A percentile compares a stretch with the other conserved stretches of the same genome.
phyloP scores from a whole-genome alignment of 2,888 invertebrate species.

The Catotricha subobsoleta region DNA sequence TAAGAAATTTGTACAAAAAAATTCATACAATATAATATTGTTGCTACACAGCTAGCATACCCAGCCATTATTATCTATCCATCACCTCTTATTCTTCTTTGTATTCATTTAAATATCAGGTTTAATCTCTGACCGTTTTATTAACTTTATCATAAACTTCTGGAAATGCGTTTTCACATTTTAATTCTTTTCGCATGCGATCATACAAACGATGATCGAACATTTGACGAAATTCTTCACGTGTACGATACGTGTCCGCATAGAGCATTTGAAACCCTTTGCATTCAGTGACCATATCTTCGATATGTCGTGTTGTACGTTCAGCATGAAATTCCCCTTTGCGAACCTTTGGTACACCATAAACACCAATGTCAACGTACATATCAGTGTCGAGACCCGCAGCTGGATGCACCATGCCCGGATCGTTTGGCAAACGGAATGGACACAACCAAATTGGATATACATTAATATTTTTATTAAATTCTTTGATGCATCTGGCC shows the following conservation, averaged over 20 bases:
- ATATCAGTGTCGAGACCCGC: constrained; percentile 27
- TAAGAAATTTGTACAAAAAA: too few relatives aligned
- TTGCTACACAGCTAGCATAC: too few relatives aligned
- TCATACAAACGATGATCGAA: constrained; percentile 64
- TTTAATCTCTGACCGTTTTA: constrained; percentile 33
- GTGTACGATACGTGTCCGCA: constrained; percentile 58
- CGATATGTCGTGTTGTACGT: constrained; percentile 45
- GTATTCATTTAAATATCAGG: neutral
- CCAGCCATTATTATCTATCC: too few relatives aligned
- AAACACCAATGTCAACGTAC: constrained; percentile 67
- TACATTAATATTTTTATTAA: constrained; percentile 48
- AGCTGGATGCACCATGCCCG: constrained; percentile 51
- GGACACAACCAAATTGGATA: constrained; percentile 76
- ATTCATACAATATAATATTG: too few relatives aligned
- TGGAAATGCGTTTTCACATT: constrained; percentile 53
- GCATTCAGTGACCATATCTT: constrained; percentile 47
- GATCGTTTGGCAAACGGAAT: constrained; percentile 46
- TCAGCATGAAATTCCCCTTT: constrained; percentile 37
- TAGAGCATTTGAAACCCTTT: constrained; percentile 70
- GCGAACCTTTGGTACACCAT: constrained; percentile 50
- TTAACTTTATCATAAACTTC: constrained; percentile 63
- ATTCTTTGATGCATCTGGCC: constrained; percentile 39
- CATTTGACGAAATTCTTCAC: constrained; percentile 58
- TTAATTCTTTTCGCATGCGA: constrained; percentile 35
- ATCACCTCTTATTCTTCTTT: too few relatives aligned